phyloP scores from a whole-genome alignment of 1,140 invertebrate species.

The Nephotettix cincticeps region DNA sequence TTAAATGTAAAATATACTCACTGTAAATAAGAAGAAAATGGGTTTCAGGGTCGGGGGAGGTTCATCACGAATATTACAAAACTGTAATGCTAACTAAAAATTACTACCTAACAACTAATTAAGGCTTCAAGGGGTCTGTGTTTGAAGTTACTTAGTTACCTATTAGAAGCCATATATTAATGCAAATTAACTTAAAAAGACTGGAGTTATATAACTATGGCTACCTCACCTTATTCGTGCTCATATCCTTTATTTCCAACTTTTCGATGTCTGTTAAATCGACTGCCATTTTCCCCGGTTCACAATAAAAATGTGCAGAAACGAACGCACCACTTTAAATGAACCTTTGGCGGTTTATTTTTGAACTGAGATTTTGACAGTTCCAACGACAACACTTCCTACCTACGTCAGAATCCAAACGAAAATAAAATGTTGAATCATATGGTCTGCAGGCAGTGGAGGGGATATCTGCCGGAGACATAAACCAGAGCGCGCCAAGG shows the following conservation, averaged over 20 bases:
- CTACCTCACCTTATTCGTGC: slow-evolving; percentile 25
- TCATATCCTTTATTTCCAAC: slow-evolving; percentile 25
- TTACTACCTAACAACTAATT: too few species aligned
- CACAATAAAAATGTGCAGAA: slow-evolving; percentile 10
- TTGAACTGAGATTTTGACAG: slow-evolving; percentile 15
- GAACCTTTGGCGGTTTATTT: slow-evolving; percentile 14
- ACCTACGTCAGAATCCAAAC: slow-evolving; percentile 12
- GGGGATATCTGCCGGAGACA: not conserved
- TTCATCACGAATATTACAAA: too few species aligned
- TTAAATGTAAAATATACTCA: too few species aligned
- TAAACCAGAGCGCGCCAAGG: not conserved
- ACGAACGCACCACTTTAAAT: not conserved
- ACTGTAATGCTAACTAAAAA: too few species aligned
- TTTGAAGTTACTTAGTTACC: too few species aligned
- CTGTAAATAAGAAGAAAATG: too few species aligned
- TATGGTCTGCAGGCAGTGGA: slow-evolving; percentile 1
- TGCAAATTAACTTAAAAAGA: too few species aligned
- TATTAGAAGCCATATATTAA: too few species aligned
- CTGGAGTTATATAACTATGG: too few species aligned
- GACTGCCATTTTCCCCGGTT: not conserved
- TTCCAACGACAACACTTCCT: slow-evolving; percentile 21
- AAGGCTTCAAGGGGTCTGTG: too few species aligned
- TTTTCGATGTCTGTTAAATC: slow-evolving; percentile 22
- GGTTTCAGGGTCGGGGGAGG: too few species aligned
- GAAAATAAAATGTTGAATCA: slow-evolving; percentile 21